phyloP scores from a whole-genome alignment of 2,888 invertebrate genomes.

The Drosophila trichaetosa region DNA sequence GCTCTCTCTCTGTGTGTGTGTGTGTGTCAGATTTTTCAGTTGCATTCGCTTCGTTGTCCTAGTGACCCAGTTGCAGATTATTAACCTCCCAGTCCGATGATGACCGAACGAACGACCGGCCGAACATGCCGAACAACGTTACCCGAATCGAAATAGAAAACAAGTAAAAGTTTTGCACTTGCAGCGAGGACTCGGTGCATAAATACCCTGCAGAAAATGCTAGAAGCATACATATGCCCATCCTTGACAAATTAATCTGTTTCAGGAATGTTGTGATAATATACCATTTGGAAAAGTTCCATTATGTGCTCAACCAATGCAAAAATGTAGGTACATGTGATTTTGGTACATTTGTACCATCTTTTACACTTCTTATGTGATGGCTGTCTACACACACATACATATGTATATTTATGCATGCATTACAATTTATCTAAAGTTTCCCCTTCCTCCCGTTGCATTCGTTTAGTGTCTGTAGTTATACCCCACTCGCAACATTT shows the following conservation, averaged over 20 bases:
- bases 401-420: not conserved
- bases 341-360: not conserved
- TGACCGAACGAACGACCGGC: slow-evolving; percentile 20
- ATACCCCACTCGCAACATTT: not conserved
- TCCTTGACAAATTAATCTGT: not conserved
- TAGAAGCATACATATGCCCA: not conserved
- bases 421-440: not conserved
- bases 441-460: not conserved
- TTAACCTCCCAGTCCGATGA: slow-evolving; percentile 78
- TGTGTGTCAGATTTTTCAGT: slow-evolving; percentile 42
- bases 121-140: slow-evolving; percentile 31
- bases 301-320: not conserved
- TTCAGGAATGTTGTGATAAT: not conserved
- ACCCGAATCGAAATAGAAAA: slow-evolving; percentile 57
- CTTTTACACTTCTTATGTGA: not conserved
- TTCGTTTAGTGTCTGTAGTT: not conserved
- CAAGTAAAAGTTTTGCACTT: slow-evolving; percentile 49
- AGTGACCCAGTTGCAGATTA: slow-evolving; percentile 84
- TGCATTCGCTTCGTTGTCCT: slow-evolving; percentile 81
- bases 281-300: not conserved
- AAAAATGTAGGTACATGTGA: not conserved
- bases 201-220: slow-evolving; percentile 32
- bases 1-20: slow-evolving; percentile 12
- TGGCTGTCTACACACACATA: not conserved
- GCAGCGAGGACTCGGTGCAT: not conserved